A percentile compares a stretch with the other conserved stretches of the same genome.
Conservation (phyloP, 2,888 invertebrate species). For the Anagyrus pseudococci region DNA sequence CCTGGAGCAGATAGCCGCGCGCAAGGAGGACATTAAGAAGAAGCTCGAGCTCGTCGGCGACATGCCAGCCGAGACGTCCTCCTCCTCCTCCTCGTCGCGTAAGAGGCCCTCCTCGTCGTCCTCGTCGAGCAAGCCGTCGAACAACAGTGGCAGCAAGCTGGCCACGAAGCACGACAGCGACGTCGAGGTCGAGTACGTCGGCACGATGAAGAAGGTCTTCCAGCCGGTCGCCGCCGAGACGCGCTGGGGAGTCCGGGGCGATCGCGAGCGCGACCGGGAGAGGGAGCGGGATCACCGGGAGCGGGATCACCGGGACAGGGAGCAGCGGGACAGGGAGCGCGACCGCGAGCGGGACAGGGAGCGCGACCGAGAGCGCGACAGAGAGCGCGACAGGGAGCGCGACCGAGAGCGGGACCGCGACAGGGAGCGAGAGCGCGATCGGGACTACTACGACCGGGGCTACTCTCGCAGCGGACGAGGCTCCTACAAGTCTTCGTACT, state of each 20-base stretch:
- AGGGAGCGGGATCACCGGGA: conserved; percentile 20
- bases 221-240: conserved; percentile 11
- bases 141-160: conserved; percentile 2
- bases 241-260: conserved; percentile 2
- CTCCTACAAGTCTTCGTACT: conserved; percentile 1
- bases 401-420: conserved; percentile 32
- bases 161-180: conserved; percentile 49
- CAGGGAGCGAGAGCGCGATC: conserved; percentile 23
- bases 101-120: conserved; percentile 15
- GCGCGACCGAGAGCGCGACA: conserved; percentile 27
- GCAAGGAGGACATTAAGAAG: conserved; percentile 74
- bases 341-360: conserved; percentile 25
- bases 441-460: conserved; percentile 11
- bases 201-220: conserved; percentile 50
- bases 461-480: too few species aligned
- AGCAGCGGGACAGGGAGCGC: conserved; percentile 14
- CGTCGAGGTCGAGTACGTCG: conserved; percentile 59
- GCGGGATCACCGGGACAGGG: conserved; percentile 23
- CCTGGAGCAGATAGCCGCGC: conserved; percentile 70
- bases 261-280: conserved; percentile 3
- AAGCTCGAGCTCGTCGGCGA: conserved; percentile 66
- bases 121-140: not conserved
- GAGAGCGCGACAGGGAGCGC: conserved; percentile 29
- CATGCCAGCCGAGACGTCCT: conserved; percentile 48
- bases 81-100: not conserved